Evolutionary conservation across 2,888 invertebrate species (phyloP).

Genomic region (Phaonia tiefii): DNA sequence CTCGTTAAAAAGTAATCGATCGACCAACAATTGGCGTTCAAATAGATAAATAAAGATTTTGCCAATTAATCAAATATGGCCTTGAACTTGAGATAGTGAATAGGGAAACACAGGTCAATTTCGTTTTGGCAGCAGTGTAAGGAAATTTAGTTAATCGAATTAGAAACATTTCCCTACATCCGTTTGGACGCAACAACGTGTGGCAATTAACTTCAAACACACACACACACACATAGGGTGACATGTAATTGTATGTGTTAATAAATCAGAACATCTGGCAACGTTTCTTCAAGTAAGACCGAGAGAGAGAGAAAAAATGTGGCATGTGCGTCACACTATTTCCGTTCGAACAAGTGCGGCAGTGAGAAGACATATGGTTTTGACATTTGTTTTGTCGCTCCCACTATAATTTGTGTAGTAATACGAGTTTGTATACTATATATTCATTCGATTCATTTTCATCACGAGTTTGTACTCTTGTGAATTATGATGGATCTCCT

Average conservation of each 20-base stretch:
- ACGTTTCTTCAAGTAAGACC: not conserved
- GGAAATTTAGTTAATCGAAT: no score
- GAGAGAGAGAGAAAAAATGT: not conserved
- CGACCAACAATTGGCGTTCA: not conserved
- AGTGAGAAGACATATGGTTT: not conserved
- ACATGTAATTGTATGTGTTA: not conserved
- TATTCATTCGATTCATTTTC: constrained; percentile 1
- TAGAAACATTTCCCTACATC: not conserved
- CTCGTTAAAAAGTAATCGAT: not conserved
- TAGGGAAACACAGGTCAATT: no score
- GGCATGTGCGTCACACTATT: not conserved
- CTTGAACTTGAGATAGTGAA: constrained; percentile 43
- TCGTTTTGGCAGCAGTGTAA: constrained; percentile 48
- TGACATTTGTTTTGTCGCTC: not conserved
- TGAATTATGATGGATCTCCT: not conserved
- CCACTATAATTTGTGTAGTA: not conserved
- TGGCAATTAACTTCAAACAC: not conserved
- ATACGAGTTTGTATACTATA: not conserved
- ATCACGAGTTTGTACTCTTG: constrained; percentile 6
- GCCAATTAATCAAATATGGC: constrained; percentile 55
- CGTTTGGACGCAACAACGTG: not conserved
- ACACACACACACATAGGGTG: not conserved
- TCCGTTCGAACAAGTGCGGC: constrained; percentile 12
- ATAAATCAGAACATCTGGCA: constrained; percentile 12
- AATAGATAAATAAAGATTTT: constrained; percentile 43